Base-by-base conservation (phyloP, 2,888 invertebrate genomes). In the Drosophila flavopinicola region DNA sequence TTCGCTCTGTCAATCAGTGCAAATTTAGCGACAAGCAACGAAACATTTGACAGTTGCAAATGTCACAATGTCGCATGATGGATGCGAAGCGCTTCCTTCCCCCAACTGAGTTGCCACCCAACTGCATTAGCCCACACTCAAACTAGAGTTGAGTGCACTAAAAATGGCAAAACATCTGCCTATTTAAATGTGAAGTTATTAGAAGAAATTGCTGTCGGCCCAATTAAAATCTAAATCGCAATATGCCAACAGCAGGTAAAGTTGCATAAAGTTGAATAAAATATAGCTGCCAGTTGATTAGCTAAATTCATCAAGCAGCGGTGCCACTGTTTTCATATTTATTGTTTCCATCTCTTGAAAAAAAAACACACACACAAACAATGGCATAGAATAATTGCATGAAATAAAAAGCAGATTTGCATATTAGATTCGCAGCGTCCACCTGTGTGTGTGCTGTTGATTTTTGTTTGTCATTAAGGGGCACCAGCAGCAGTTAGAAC, bases 381-480 rank as follows among this genome's bases (percentile, higher is more conserved):
- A 66, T 63, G 70, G 44, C 65, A 65, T 88, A 78, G 85, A 89
- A 83, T 88, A 89, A 88, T 89, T 88, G 80, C 75, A 80, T 80
- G 73, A 83, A 78, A 88, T 88, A 88, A 88, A 88, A 89, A 88
- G 72, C 80, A 85, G 87, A 89, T 88, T 88, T 88, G 80, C 85
- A 83, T 89, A 86, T 88, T 77, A 80, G 70, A 89, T 84, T 88
- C 64, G 13, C 32, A 59, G 33, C 37, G 61, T 53, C 66, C 68
- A 79, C 80, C 86, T 85, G 78, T 75, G 66, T 76, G 57, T 57
- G 42, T 70, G 49, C 54, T 85, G 85, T 86, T 79, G 85, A 79
- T 86, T 79, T 84, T 79, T 84, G 87, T 76, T 70, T 82, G 66
- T 82, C 83, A 85, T 82, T 78, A 66, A 65, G 52, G 57, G 39